Evolutionary conservation across 2,888 invertebrate species (phyloP), one percentile per base, ranked within the genome.

Genomic region (Ennomos erosarius): DNA sequence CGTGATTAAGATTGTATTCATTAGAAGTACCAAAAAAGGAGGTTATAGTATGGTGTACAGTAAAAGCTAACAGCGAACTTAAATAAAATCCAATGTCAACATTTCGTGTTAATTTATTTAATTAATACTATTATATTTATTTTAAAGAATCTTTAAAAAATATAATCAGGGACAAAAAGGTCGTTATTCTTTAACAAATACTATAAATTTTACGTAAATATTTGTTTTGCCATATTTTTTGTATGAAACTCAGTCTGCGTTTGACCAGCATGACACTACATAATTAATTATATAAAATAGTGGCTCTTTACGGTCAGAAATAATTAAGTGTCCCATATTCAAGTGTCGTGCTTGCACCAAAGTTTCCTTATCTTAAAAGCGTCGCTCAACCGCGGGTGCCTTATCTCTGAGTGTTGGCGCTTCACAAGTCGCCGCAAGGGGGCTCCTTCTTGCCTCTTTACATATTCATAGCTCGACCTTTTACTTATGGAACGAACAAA

Each of bases 1-100:
- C 74, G 67, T 67, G 73, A 81, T 85, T 82, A 83, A 85, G 82
- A 82, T 84, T 82, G 79, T 81, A 79, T 83, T 83, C 79, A 82
- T 85, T 81, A 82, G 63, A 67, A 59, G 60, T 61, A 52, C 53
- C 52, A 54, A 62, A 55, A 51, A 51, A 55, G 40, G 50, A 34
- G 11, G 51, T 39, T 46, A 10, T 26, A 55, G 65, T 62, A 64
- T 67, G 65, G 69, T 35, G 38, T 53, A 60, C 46, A 13, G 34
- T 38, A 59, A 26, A 37, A 61, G 70, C 50, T 52, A 51, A 53
- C 63, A 65, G 64, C 59, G 57, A 13, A 45, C 45, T 39, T 9
- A 11, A 40, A 26, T 6, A 26, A 6, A 26, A 26, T 26, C 4
- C 6, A 26, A 26, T 6, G 0, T 26, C 26, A 26, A 26, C 6